Conservation (phyloP, 2,113 vertebrate genomes). For the Megaceryle maxima region DNA sequence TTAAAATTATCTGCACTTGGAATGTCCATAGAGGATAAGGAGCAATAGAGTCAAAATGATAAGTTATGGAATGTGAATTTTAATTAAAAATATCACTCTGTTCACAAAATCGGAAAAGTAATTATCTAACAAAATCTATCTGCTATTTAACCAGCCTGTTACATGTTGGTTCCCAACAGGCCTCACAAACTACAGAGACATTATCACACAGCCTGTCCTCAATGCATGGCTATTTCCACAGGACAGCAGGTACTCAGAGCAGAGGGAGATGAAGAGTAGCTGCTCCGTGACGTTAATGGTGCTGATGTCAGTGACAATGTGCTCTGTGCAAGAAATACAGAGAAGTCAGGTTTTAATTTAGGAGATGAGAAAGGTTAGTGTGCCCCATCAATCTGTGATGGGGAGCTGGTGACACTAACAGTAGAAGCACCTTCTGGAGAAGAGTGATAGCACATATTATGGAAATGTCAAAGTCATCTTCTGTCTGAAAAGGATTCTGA, state of each 20-base stretch:
- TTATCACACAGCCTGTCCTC: neutral
- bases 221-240: neutral
- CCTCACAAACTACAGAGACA: neutral
- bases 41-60: conserved; percentile 11
- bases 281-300: neutral
- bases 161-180: neutral
- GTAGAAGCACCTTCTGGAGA: neutral
- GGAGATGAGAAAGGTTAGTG: neutral
- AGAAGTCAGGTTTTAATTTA: neutral
- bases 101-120: neutral
- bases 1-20: conserved; percentile 32
- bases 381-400: neutral
- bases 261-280: neutral
- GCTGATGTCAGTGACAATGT: neutral
- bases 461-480: neutral
- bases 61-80: neutral
- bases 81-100: neutral
- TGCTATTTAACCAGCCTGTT: neutral
- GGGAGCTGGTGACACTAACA: neutral
- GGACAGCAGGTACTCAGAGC: neutral
- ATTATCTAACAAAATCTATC: neutral
- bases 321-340: neutral
- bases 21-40: neutral
- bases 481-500: neutral
- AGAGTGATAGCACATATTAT: neutral